Conservation (phyloP, 2,888 invertebrate species). For the Mesoligia furuncula region DNA sequence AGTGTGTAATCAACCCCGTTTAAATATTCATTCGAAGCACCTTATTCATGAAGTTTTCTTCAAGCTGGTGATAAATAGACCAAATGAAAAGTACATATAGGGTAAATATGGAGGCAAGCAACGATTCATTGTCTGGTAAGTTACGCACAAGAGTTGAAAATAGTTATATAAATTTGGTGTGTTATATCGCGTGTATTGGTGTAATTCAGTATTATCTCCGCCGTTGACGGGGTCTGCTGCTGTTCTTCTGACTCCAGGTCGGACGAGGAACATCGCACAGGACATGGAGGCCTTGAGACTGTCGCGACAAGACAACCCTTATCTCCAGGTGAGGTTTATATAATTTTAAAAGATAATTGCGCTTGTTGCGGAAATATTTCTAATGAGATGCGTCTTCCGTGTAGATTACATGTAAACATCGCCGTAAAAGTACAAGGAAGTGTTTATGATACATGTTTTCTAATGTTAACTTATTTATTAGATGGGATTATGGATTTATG, state of each 20-base stretch:
- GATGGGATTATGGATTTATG: constrained; percentile 3
- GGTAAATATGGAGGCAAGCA: constrained; percentile 83
- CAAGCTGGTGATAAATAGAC: constrained; percentile 43
- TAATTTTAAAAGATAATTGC: constrained; percentile 45
- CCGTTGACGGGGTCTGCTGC: constrained; percentile 87
- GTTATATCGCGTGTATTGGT: constrained; percentile 57
- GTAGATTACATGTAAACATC: constrained; percentile 48
- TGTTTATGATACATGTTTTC: constrained; percentile 27
- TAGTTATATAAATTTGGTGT: constrained; percentile 44
- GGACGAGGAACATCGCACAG: constrained; percentile 94
- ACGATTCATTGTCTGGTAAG: constrained; percentile 85
- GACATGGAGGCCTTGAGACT: constrained; percentile 96
- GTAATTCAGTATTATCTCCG: constrained; percentile 79
- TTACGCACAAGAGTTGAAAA: constrained; percentile 43
- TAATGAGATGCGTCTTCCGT: constrained; percentile 60
- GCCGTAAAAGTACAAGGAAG: constrained; percentile 46
- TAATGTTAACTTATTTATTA: constrained; percentile 11
- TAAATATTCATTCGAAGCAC: constrained; percentile 47
- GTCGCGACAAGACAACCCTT: constrained; percentile 96
- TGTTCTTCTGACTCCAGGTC: constrained; percentile 93
- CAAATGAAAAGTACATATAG: constrained; percentile 58
- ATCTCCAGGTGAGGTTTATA: constrained; percentile 91
- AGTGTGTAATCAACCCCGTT: constrained; percentile 19
- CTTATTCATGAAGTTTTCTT: constrained; percentile 51
- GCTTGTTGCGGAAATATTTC: constrained; percentile 41